Percentiles rank a stretch among this genome's conserved stretches.
These are phyloP conservation scores for Heliconius aoede DNA, from an alignment of 2,888 invertebrate species.

Conservation along the genomic window DNA sequence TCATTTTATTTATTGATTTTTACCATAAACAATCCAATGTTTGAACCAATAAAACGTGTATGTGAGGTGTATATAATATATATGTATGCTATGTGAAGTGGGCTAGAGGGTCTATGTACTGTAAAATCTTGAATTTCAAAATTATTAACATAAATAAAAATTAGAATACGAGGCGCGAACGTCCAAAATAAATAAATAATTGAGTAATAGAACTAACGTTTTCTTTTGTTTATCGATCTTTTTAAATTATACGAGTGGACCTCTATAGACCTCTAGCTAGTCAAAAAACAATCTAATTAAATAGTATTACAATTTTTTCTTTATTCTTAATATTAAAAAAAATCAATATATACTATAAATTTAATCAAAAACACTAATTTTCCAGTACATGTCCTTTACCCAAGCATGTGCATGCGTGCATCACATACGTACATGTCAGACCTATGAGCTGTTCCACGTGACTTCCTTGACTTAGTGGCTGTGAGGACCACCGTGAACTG, in stretches of 20 bases:
- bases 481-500: conserved; percentile 98
- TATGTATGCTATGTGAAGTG: conserved; percentile 17
- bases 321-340: no score
- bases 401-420: conserved; percentile 40
- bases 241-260: no score
- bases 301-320: no score
- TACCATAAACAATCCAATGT: conserved; percentile 1
- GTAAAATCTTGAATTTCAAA: not conserved
- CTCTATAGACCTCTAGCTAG: no score
- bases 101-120: not conserved
- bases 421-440: conserved; percentile 78
- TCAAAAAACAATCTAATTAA: no score
- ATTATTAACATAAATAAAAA: not conserved
- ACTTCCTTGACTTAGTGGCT: conserved; percentile 91
- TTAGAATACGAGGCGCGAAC: no score
- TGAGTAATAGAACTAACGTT: no score
- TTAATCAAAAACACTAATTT: not conserved
- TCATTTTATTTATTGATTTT: no score
- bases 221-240: no score
- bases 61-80: not conserved
- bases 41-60: not conserved
- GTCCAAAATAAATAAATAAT: no score
- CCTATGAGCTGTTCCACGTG: conserved; percentile 85
- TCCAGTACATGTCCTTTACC: conserved; percentile 13
- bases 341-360: not conserved